Evolutionary conservation across 2,888 invertebrate species (phyloP), one percentile per base, ranked within the genome.

Genomic region (Anthophora plumipes): DNA sequence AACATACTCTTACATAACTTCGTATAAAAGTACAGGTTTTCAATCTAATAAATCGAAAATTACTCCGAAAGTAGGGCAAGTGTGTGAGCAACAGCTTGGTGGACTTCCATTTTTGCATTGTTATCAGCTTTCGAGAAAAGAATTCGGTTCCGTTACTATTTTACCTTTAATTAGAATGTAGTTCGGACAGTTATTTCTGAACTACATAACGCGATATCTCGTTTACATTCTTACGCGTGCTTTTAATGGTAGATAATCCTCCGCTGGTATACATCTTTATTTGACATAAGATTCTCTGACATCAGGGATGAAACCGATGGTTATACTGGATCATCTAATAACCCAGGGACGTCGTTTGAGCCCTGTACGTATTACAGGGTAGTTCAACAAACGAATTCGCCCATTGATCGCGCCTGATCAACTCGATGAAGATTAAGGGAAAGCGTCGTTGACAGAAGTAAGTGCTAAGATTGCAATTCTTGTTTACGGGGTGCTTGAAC

Each of bases 401-500:
- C 46, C 37, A 63, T 60, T 81, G 84, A 84, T 84, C 66, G 66
- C 74, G 57, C 7, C 31, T 69, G 68, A 84, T 59, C 59, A 84
- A 71, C 60, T 46, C 57, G 37, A 43, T 66, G 55, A 39, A 55
- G 64, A 70, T 79, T 67, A 69, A 31, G 43, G 59, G 31, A 31
- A 57, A 57, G 63, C 7, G 12, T 31, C 20, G 39, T 12, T 39
- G 46, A 17, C 52, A 48, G 41, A 50, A 64, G 48, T 52, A 63
- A 74, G 67, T 43, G 14, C n/a, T 12, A 52, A 70, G 71, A 81
- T 75, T 57, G 57, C 71, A 46, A 57, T 69, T 66, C 66, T 72
- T 66, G 66, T 70, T 82, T 66, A 67, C 54, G 39, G 39, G 50
- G 25, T 50, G 11, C 50, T 81, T 43, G 22, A 31, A 39, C 59